These are phyloP conservation scores for Babyrousa celebensis DNA, from an alignment of 2,797 vertebrate species.

Conservation along the genomic window DNA sequence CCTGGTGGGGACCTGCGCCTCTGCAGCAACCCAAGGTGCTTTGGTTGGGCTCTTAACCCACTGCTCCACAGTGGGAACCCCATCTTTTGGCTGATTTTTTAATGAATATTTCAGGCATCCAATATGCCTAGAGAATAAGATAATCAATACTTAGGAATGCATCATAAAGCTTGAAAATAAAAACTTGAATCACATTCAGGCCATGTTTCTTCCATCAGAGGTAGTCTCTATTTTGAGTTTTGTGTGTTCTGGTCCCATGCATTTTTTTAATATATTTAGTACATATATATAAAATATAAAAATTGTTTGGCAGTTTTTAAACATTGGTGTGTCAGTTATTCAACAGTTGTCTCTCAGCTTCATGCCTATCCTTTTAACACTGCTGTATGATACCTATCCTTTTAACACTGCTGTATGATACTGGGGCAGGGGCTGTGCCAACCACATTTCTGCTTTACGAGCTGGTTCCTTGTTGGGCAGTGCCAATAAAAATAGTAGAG, in stretches of 20 bases:
- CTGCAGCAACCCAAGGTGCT: too few species aligned
- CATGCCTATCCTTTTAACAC: background rate
- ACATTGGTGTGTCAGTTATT: background rate
- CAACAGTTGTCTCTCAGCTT: background rate
- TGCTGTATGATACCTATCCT: background rate
- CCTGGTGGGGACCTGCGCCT: too few species aligned
- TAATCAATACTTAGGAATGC: background rate
- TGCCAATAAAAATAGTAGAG: background rate
- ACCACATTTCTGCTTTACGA: background rate
- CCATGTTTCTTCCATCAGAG: background rate
- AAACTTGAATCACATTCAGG: background rate
- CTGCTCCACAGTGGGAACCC: too few species aligned
- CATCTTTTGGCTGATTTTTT: background rate
- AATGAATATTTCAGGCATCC: conserved; percentile 6
- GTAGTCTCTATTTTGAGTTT: background rate
- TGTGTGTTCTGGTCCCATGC: background rate
- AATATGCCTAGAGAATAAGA: background rate
- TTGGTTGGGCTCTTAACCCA: too few species aligned
- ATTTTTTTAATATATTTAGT: background rate
- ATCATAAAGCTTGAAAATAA: conserved; percentile 1
- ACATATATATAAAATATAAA: background rate
- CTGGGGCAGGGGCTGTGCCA: background rate
- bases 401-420: background rate
- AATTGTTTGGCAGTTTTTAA: background rate
- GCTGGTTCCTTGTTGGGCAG: background rate